Base-by-base conservation (phyloP, 1,140 invertebrate species). In the Melitaea cinxia region DNA sequence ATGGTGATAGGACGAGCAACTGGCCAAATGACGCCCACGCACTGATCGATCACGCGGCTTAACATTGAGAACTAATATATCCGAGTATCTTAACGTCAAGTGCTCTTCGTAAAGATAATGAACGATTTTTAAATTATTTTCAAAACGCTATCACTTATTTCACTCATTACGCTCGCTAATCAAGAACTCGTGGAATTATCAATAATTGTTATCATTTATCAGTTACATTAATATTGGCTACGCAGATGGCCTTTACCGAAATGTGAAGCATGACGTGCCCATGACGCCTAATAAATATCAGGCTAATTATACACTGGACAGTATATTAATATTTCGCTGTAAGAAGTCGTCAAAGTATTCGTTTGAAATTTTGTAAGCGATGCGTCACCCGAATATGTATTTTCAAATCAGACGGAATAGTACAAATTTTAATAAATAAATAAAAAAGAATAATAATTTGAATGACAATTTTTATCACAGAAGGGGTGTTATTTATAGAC, bases 271-370 rank as follows among this genome's bases (percentile, higher is more conserved):
- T 59, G 57, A 59, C 57, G 57, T 24, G 28, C 45, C 57, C 50
- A 59, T 50, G 45, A 59, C 45, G 57, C 15, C 26, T 19, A 57
- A 19, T 19, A 45, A 57, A 19, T 19, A 50, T 17, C 15, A 49
- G 33, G 57, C 57, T 57, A 59, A 59, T 59, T 59, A 59, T 59
- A 59, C 23, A 50, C 42, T 50, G 21, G 28, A 30, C 28, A 56
- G 2, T 12, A 30, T 55, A 55, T 56, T 60, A 60, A 55, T 60
- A 67, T 49, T 47, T n/a, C 26, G 28, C 42, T 53, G 39, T 33
- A 47, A 60, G 28, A 35, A 56, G 56, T 37, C 50, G 33, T 10
- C 56, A 39, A 67, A 37, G 53, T 28, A 56, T 21, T 56, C 28
- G 39, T n/a, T n/a, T 37, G 39, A 49, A 59, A 54, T 54, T 66